These are phyloP conservation scores for Pollicipes pollicipes DNA, from an alignment of 1,140 invertebrate genomes.

Conservation along the genomic window DNA sequence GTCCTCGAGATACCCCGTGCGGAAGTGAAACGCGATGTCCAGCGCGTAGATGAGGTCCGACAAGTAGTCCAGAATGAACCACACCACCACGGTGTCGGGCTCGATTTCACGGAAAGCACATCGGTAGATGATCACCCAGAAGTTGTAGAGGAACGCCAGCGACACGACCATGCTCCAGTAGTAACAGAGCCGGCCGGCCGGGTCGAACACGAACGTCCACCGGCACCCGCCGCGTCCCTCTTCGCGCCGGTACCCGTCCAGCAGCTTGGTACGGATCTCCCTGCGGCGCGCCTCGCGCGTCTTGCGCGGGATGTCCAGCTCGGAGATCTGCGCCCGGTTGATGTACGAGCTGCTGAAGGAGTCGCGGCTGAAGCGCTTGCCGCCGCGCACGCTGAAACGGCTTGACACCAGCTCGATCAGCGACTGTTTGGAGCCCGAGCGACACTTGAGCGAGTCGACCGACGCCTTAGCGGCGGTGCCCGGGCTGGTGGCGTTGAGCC, in stretches of 20 bases:
- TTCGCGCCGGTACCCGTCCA: neutral
- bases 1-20: conserved; percentile 89
- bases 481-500: conserved; percentile 31
- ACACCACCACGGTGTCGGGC: conserved; percentile 61
- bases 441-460: conserved; percentile 22
- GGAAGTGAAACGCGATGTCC: conserved; percentile 92
- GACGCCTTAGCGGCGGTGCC: conserved; percentile 15
- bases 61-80: conserved; percentile 93
- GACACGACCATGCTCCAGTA: conserved; percentile 96
- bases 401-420: conserved; percentile 46
- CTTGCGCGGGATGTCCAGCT: conserved; percentile 50
- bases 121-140: conserved; percentile 96
- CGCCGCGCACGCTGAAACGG: conserved; percentile 39
- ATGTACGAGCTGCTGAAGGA: conserved; percentile 51
- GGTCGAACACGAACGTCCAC: conserved; percentile 80
- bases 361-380: conserved; percentile 44
- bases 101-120: conserved; percentile 79
- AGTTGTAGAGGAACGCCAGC: conserved; percentile 94
- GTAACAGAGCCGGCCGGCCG: conserved; percentile 63
- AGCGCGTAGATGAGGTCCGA: conserved; percentile 89
- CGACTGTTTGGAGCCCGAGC: conserved; percentile 37
- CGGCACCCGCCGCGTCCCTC: conserved; percentile 25
- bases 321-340: conserved; percentile 40
- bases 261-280: conserved; percentile 12
- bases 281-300: conserved; percentile 19